A percentile compares a stretch with the other conserved stretches of the same genome.
Evolutionary conservation across 2,797 vertebrate species (phyloP).

Genomic region (Acridotheres tristis): DNA sequence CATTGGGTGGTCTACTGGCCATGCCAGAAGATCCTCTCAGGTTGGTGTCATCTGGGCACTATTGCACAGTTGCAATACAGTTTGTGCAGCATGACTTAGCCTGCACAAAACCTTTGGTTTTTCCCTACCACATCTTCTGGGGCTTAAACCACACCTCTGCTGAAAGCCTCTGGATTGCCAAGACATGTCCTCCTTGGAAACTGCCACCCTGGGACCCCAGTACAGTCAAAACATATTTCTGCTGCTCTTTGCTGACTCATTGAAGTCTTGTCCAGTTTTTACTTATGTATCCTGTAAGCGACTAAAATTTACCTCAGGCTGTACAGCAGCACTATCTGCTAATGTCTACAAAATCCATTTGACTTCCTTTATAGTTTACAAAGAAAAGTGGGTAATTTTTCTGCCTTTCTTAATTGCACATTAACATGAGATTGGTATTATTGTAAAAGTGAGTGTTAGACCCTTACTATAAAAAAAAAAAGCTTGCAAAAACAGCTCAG

Average conservation of each 20-base stretch:
- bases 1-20: too few species aligned
- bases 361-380: background rate
- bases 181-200: accelerated
- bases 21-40: background rate
- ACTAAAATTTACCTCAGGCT: background rate
- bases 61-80: accelerated
- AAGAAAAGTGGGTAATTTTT: background rate
- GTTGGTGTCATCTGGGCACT: accelerated
- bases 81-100: background rate
- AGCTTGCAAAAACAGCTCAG: background rate
- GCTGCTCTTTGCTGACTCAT: background rate
- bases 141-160: background rate
- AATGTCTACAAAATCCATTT: background rate
- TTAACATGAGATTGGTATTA: background rate
- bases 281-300: accelerated
- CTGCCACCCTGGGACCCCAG: background rate
- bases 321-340: background rate
- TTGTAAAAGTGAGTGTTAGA: background rate
- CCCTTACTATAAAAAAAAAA: background rate
- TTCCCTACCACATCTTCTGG: background rate
- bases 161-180: background rate
- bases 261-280: background rate
- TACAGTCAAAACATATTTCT: background rate
- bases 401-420: background rate
- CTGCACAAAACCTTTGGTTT: background rate